phyloP scores from a whole-genome alignment of 2,113 vertebrate genomes.

The Ia io region DNA sequence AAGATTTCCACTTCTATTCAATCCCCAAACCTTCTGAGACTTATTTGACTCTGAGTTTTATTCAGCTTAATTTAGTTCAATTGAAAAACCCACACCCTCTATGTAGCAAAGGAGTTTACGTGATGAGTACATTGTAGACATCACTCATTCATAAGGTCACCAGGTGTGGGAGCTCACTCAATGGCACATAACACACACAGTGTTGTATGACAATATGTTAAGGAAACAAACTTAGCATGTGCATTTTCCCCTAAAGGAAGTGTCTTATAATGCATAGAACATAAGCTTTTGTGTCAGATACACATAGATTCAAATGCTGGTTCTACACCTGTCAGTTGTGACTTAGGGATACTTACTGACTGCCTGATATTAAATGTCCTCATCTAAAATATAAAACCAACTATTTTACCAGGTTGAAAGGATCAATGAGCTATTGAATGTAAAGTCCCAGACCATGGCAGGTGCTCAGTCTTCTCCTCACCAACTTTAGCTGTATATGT shows the following conservation, averaged over 20 bases:
- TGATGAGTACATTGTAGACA: background rate
- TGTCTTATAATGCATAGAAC: background rate
- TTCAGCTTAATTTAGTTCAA: constrained; percentile 50
- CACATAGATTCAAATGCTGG: background rate
- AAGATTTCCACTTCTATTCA: constrained; percentile 52
- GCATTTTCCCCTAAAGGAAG: background rate
- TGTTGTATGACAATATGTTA: background rate
- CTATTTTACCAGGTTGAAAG: background rate
- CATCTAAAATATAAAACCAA: constrained; percentile 22
- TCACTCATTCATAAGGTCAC: background rate
- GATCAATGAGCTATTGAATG: background rate
- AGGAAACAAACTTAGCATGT: background rate
- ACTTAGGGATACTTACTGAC: background rate
- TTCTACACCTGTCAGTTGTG: background rate
- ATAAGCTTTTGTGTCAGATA: background rate
- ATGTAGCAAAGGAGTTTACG: background rate
- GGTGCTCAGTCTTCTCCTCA: background rate
- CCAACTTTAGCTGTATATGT: background rate
- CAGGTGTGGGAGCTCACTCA: background rate
- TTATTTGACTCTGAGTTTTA: constrained; percentile 47
- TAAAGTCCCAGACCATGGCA: background rate
- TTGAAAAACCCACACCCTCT: background rate
- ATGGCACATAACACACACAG: background rate
- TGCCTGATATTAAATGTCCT: background rate
- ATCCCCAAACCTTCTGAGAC: constrained; percentile 32